phyloP scores from a whole-genome alignment of 2,888 invertebrate genomes.

The Epirrhoe tristata region DNA sequence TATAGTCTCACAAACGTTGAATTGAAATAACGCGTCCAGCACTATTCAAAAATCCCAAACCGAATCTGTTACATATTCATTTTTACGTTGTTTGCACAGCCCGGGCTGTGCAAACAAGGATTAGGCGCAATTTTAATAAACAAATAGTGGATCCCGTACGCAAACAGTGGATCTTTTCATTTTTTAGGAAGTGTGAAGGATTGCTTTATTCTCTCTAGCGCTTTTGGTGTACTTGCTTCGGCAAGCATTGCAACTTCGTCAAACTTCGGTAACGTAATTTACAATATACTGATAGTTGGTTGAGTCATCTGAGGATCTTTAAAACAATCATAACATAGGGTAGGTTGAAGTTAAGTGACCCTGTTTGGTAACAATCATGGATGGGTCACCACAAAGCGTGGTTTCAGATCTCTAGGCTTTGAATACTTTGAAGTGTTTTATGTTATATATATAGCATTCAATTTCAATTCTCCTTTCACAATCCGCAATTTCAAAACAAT shows the following conservation, averaged over 20 bases:
- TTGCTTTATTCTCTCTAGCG: slow-evolving; percentile 1
- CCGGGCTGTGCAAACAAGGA: slow-evolving; percentile 66
- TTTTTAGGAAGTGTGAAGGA: slow-evolving; percentile 19
- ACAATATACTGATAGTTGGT: too few species aligned
- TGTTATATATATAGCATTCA: background rate
- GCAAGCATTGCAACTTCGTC: too few species aligned
- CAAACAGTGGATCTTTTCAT: slow-evolving; percentile 30
- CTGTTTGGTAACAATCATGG: too few species aligned
- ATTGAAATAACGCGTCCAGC: background rate
- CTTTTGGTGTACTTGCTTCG: too few species aligned
- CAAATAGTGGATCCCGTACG: slow-evolving; percentile 56
- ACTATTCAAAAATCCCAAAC: slow-evolving; percentile 35
- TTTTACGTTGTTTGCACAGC: slow-evolving; percentile 55
- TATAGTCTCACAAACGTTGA: background rate
- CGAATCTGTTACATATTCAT: slow-evolving; percentile 47
- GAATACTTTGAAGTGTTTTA: background rate
- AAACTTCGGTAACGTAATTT: too few species aligned
- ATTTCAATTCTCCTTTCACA: too few species aligned
- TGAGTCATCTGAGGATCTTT: too few species aligned
- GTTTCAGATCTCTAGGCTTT: too few species aligned
- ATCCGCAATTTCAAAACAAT: background rate
- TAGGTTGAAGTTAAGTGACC: too few species aligned
- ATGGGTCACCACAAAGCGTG: too few species aligned
- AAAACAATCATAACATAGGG: too few species aligned
- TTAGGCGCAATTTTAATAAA: slow-evolving; percentile 73